These are phyloP conservation scores for Dascillus cervinus DNA, from an alignment of 2,888 invertebrate species.

Conservation along the genomic window DNA sequence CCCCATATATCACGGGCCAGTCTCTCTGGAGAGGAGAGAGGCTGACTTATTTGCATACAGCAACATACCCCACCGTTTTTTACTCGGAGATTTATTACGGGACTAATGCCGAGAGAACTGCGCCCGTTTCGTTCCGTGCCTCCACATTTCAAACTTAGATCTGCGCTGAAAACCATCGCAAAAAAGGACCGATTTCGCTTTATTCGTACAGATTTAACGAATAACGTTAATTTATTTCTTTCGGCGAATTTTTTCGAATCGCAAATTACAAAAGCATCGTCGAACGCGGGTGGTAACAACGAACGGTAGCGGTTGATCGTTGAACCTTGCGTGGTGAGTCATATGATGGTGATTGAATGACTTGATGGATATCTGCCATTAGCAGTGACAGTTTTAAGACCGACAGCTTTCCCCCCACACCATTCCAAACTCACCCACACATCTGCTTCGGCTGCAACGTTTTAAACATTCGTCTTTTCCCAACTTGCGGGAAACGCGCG, in stretches of 20 bases:
- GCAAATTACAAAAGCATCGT: no score
- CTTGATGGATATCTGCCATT: conserved; percentile 45
- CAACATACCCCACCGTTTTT: conserved; percentile 39
- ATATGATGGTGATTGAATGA: conserved; percentile 43
- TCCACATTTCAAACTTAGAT: no score
- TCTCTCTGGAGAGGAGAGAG: conserved; percentile 23
- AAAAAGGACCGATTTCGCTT: no score
- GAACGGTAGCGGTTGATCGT: conserved; percentile 25
- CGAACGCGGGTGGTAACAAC: conserved; percentile 20
- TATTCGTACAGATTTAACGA: no score
- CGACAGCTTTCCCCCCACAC: conserved; percentile 22
- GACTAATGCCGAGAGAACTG: conserved; percentile 37
- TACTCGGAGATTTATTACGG: conserved; percentile 42
- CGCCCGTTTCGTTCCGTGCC: conserved; percentile 18
- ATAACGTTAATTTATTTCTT: no score
- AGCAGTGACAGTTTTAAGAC: conserved; percentile 44
- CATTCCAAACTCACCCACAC: conserved; percentile 23
- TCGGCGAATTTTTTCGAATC: no score
- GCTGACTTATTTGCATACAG: conserved; percentile 43
- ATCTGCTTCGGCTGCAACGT: no score
- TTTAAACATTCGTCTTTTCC: no score
- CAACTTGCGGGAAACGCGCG: no score
- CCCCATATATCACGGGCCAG: conserved; percentile 45
- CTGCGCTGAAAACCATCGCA: no score
- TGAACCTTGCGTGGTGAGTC: conserved; percentile 31